Conservation (phyloP, 2,888 invertebrate genomes). For the Keiferia lycopersicella region DNA sequence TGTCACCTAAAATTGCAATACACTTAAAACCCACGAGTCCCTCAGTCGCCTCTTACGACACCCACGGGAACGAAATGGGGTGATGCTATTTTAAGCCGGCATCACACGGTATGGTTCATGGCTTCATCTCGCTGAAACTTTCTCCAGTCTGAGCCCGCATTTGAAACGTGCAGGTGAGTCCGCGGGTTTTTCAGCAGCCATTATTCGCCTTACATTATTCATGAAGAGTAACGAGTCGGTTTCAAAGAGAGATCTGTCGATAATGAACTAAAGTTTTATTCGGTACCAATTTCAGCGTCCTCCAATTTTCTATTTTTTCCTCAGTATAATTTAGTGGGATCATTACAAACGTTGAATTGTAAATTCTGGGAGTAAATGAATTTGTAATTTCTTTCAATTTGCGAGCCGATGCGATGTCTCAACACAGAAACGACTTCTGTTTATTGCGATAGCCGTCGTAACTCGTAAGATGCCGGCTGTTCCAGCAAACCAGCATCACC, state of each 20-base stretch:
- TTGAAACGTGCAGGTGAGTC: constrained; percentile 73
- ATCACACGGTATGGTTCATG: no score
- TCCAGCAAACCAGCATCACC: no score
- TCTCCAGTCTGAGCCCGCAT: constrained; percentile 43
- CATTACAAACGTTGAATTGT: constrained; percentile 12
- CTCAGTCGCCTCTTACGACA: no score
- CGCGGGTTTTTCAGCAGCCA: constrained; percentile 52
- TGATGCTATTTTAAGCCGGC: no score
- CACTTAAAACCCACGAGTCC: no score
- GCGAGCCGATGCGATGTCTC: no score
- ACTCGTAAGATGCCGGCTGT: no score
- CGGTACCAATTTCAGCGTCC: constrained; percentile 46
- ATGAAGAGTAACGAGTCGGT: constrained; percentile 74
- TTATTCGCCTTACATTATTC: constrained; percentile 75
- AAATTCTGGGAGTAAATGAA: constrained; percentile 34
- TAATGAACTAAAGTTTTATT: constrained; percentile 72
- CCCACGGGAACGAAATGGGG: no score
- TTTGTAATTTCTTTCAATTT: not conserved
- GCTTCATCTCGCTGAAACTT: no score
- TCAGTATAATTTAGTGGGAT: constrained; percentile 13
- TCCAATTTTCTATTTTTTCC: constrained; percentile 17
- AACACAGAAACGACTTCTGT: no score
- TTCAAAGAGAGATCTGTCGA: constrained; percentile 64
- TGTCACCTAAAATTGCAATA: no score
- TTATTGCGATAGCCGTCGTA: no score